Percentiles rank a stretch among this genome's conserved stretches.
Conservation (phyloP, 2,888 invertebrate genomes). For the Ditula angustiorana region DNA sequence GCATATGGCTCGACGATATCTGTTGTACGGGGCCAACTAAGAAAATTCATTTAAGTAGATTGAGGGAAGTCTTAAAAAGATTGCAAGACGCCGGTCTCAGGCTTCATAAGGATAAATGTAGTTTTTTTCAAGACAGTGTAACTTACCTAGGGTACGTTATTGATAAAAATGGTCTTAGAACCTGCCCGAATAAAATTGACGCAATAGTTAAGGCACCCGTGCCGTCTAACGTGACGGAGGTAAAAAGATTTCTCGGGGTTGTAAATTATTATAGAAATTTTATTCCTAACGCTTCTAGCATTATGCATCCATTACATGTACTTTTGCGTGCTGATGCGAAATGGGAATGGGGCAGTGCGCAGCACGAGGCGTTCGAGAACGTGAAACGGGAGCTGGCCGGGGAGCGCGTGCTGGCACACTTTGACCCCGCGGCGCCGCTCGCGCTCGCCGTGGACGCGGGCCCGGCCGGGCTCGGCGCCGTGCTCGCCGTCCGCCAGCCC, state of each 20-base stretch:
- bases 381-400: constrained; percentile 29
- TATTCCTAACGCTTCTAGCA: constrained; percentile 32
- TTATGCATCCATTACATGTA: constrained; percentile 34
- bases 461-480: constrained; percentile 44
- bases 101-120: constrained; percentile 31
- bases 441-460: constrained; percentile 43
- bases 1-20: too few species aligned
- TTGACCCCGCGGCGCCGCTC: constrained; percentile 36
- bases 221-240: constrained; percentile 8
- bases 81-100: constrained; percentile 24
- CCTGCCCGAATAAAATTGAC: constrained; percentile 17
- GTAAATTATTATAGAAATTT: constrained; percentile 38
- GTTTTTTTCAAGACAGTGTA: constrained; percentile 17
- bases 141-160: constrained; percentile 33
- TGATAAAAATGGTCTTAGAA: constrained; percentile 21
- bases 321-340: constrained; percentile 10
- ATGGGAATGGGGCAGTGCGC: constrained; percentile 33
- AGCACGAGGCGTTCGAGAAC: constrained; percentile 12
- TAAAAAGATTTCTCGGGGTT: constrained; percentile 36
- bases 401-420: constrained; percentile 33
- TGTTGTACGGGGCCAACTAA: too few species aligned
- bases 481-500: constrained; percentile 37
- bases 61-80: constrained; percentile 9
- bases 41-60: constrained; percentile 14
- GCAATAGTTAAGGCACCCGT: constrained; percentile 23